Evolutionary conservation across 92 coral and sea anemone species (phyloP).

Genomic region (Umimayanthus chanpuru): DNA sequence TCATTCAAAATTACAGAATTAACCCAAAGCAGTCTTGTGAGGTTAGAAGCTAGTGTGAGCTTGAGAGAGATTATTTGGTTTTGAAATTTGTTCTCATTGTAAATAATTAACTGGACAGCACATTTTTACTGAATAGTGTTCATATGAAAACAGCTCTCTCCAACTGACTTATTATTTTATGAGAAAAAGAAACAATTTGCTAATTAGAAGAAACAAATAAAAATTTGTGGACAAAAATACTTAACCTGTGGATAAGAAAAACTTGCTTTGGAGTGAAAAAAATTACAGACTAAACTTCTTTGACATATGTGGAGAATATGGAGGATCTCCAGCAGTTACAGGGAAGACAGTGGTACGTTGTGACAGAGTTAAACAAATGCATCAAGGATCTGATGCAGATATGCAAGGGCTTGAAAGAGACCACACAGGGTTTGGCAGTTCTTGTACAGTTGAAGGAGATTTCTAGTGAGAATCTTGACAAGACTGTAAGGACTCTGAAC

Average conservation of each 20-base stretch:
- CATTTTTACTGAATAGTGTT: neutral
- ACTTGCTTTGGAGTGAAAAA: neutral
- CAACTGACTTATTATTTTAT: too few relatives aligned
- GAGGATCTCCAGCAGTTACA: slow-evolving; percentile 60
- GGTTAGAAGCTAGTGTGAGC: neutral
- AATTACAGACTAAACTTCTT: neutral
- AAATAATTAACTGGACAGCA: neutral
- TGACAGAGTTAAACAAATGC: slow-evolving; percentile 66
- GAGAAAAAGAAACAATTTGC: too few relatives aligned
- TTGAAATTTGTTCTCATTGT: too few relatives aligned
- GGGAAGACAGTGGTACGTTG: slow-evolving; percentile 77
- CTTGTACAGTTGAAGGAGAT: slow-evolving; percentile 55
- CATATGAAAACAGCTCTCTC: neutral
- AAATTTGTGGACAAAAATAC: too few relatives aligned
- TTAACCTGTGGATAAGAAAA: too few relatives aligned
- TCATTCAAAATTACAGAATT: neutral
- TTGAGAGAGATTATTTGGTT: neutral
- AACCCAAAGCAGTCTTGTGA: neutral
- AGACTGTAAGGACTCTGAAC: slow-evolving; percentile 64
- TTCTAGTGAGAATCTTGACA: slow-evolving; percentile 57
- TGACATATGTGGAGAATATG: slow-evolving; percentile 56
- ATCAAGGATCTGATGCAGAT: slow-evolving; percentile 64
- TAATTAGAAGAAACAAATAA: neutral
- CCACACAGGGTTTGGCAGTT: slow-evolving; percentile 46
- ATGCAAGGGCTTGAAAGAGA: slow-evolving; percentile 64